Conservation (phyloP, 2,888 invertebrate genomes). For the Iphiclides podalirius region DNA sequence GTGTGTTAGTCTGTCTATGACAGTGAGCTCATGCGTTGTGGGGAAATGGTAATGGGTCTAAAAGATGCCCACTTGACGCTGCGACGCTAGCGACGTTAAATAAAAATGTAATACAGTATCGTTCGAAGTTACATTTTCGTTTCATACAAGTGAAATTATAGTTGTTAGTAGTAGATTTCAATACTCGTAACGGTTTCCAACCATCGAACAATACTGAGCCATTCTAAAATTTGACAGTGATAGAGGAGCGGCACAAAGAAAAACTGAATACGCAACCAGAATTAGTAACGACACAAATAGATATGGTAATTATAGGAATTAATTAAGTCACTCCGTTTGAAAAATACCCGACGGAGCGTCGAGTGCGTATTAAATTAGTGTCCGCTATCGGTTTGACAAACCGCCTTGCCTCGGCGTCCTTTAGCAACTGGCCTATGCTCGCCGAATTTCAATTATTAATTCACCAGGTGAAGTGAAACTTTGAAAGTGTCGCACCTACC, state of each 20-base stretch:
- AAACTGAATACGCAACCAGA: background rate
- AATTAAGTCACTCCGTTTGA: constrained; percentile 9
- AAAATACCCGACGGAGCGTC: background rate
- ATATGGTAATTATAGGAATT: constrained; percentile 3
- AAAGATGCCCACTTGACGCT: too few species aligned
- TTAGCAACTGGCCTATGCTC: background rate
- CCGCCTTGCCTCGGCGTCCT: background rate
- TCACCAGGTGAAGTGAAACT: background rate
- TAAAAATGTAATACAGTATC: too few species aligned
- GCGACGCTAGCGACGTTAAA: too few species aligned
- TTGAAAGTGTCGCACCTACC: background rate
- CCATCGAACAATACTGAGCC: too few species aligned
- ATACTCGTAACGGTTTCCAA: too few species aligned
- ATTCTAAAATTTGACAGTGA: background rate
- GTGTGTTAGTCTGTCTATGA: too few species aligned
- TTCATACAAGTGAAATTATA: too few species aligned
- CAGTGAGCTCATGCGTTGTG: too few species aligned
- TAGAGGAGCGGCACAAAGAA: background rate
- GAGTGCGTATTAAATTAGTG: background rate
- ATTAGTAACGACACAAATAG: constrained; percentile 8
- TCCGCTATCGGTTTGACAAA: constrained; percentile 8
- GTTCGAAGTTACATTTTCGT: too few species aligned
- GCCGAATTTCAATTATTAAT: background rate
- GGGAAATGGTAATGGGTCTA: too few species aligned
- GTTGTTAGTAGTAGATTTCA: too few species aligned